phyloP scores from a whole-genome alignment of 2,113 vertebrate genomes.

The Neogobius melanostomus region DNA sequence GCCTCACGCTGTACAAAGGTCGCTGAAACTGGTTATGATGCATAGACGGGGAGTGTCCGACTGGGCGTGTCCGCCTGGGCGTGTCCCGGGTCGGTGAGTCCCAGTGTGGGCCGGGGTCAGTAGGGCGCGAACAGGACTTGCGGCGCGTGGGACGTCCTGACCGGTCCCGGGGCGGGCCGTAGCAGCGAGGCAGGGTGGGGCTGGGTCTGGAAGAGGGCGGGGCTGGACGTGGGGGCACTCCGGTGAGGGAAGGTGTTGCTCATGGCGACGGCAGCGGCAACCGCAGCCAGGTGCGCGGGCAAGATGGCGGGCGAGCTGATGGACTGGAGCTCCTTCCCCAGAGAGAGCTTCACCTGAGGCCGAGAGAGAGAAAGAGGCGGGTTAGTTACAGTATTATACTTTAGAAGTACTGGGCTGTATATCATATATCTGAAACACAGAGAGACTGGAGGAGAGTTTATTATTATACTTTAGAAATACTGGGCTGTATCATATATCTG shows the following conservation, averaged over 20 bases:
- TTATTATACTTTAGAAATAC: too few relatives aligned
- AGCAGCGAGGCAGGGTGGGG: conserved; percentile 87
- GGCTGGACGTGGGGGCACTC: conserved; percentile 69
- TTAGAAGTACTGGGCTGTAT: too few relatives aligned
- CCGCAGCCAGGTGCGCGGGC: conserved; percentile 85
- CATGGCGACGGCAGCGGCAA: conserved; percentile 83
- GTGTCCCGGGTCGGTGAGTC: background rate
- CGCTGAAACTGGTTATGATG: conserved; percentile 38
- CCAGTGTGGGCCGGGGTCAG: conserved; percentile 68
- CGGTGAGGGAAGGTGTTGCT: conserved; percentile 86
- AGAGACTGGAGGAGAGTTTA: too few relatives aligned
- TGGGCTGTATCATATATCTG: too few relatives aligned
- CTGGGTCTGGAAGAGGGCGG: conserved; percentile 89
- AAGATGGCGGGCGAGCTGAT: conserved; percentile 82
- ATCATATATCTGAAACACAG: too few relatives aligned
- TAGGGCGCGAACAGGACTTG: conserved; percentile 95
- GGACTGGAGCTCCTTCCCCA: conserved; percentile 88
- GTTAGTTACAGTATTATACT: too few relatives aligned
- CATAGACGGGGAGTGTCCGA: conserved; percentile 47
- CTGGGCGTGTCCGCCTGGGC: too few relatives aligned
- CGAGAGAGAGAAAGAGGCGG: background rate
- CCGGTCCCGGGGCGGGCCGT: conserved; percentile 90
- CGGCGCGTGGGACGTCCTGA: conserved; percentile 93
- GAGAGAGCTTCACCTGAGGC: conserved; percentile 84
- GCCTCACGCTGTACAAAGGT: conserved; percentile 21